Evolutionary conservation across 35 echinoderm and acorn worm genomes (phyloP).

Genomic region (Strongylocentrotus purpuratus): DNA sequence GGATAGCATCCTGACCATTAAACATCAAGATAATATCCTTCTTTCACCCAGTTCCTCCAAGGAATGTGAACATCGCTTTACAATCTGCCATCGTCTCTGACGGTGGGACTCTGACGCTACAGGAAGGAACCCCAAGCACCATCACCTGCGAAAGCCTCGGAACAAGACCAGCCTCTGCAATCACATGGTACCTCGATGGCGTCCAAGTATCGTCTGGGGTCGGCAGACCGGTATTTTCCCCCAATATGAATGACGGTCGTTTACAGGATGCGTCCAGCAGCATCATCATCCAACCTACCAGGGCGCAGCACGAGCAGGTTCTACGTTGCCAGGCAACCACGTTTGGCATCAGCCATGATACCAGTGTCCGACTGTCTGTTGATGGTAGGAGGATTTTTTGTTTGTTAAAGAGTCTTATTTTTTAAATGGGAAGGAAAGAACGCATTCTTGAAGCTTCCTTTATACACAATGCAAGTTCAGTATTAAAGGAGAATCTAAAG

Average conservation of each 20-base stretch:
- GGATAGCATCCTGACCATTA: background rate
- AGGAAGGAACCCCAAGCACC: background rate
- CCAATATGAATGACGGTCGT: background rate
- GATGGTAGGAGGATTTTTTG: background rate
- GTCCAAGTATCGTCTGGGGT: background rate
- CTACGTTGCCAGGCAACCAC: conserved; percentile 29
- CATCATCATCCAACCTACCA: conserved; percentile 41
- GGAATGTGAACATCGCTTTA: background rate
- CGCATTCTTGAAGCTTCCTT: background rate
- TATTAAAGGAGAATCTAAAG: too few species aligned
- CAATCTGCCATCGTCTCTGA: background rate
- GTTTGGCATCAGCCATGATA: background rate
- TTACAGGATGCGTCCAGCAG: background rate
- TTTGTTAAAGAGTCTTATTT: background rate
- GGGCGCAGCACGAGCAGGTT: conserved; percentile 10
- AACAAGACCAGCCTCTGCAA: conserved; percentile 8
- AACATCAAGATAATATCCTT: too few species aligned
- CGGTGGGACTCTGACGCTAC: background rate
- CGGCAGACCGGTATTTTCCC: background rate
- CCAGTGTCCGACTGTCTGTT: background rate
- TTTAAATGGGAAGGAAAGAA: background rate
- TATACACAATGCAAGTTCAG: too few species aligned
- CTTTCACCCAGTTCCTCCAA: conserved; percentile 15
- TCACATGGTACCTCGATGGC: conserved; percentile 22
- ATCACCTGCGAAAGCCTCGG: conserved; percentile 35